Conservation (phyloP, 2,888 invertebrate genomes). For the Ischnus inquisitorius region DNA sequence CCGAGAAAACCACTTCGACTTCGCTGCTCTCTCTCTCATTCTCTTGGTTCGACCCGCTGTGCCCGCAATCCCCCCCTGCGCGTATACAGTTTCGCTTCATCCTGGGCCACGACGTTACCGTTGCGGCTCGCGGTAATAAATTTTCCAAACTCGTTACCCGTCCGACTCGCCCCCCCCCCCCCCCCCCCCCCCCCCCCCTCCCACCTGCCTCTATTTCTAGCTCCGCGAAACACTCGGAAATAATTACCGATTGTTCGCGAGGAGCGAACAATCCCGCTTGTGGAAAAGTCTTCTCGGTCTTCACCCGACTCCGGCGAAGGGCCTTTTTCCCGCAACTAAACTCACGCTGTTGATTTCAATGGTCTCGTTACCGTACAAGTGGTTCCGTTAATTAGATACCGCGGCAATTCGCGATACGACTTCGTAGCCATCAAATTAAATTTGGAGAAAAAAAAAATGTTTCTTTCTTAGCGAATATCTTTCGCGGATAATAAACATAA, state of each 20-base stretch:
- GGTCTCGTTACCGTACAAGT: conserved; percentile 10
- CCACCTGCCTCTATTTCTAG: conserved; percentile 7
- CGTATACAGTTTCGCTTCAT: conserved; percentile 20
- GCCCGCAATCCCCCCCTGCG: conserved; percentile 22
- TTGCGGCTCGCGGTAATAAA: conserved; percentile 59
- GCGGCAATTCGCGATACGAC: background rate
- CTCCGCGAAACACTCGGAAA: conserved; percentile 57
- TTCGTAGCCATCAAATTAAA: background rate
- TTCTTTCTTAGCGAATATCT: background rate
- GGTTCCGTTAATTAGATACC: conserved; percentile 23
- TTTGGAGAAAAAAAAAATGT: too few relatives aligned
- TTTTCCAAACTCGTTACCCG: conserved; percentile 59
- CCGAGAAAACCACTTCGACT: conserved; percentile 65
- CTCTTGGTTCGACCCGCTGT: conserved; percentile 30
- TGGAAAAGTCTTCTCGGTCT: conserved; percentile 24
- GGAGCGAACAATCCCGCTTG: conserved; percentile 23
- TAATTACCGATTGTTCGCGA: conserved; percentile 63
- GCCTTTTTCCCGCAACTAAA: conserved; percentile 28
- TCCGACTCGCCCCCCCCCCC: background rate
- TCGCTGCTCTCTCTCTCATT: conserved; percentile 39
- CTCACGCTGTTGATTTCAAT: conserved; percentile 24
- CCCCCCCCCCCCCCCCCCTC: background rate
- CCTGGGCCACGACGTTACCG: conserved; percentile 45
- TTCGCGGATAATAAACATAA: background rate
- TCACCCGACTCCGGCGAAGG: background rate